A percentile compares a stretch with the other conserved stretches of the same genome.
These are phyloP conservation scores for Psophia crepitans DNA, from an alignment of 2,113 vertebrate genomes.

Conservation along the genomic window DNA sequence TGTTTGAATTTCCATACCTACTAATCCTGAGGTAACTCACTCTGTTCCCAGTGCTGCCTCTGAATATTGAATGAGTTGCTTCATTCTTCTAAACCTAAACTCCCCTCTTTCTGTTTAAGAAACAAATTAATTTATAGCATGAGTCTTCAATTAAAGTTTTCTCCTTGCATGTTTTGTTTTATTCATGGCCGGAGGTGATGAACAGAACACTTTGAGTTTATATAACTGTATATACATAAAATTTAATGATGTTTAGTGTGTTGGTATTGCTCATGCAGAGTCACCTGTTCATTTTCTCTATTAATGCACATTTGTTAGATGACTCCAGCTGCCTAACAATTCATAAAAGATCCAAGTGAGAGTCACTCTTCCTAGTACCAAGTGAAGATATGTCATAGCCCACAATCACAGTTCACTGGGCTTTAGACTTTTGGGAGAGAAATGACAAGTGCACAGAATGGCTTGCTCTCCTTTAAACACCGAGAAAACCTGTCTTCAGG, in stretches of 20 bases:
- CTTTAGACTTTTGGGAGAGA: not conserved
- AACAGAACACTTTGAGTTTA: not conserved
- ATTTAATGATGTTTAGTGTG: not conserved
- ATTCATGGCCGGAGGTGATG: not conserved
- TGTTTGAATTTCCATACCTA: not conserved
- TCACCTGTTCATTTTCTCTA: not conserved
- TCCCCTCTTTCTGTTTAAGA: not conserved
- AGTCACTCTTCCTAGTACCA: not conserved
- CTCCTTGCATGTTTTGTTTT: not conserved
- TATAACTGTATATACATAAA: not conserved
- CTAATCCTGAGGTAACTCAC: not conserved
- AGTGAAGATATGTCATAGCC: not conserved
- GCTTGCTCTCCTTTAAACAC: not conserved
- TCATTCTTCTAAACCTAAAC: not conserved
- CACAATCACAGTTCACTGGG: not conserved
- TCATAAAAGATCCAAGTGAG: not conserved
- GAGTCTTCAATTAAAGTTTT: not conserved
- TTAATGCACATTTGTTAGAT: not conserved
- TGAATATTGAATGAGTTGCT: not conserved
- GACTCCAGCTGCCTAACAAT: not conserved
- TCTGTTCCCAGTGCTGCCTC: not conserved
- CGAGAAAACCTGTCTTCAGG: not conserved
- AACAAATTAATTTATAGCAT: not conserved
- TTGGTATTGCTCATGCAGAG: not conserved
- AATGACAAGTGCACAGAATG: not conserved